Conservation (phyloP, 2,888 invertebrate genomes). For the Scaptodrosophila latifasciaeformis region DNA sequence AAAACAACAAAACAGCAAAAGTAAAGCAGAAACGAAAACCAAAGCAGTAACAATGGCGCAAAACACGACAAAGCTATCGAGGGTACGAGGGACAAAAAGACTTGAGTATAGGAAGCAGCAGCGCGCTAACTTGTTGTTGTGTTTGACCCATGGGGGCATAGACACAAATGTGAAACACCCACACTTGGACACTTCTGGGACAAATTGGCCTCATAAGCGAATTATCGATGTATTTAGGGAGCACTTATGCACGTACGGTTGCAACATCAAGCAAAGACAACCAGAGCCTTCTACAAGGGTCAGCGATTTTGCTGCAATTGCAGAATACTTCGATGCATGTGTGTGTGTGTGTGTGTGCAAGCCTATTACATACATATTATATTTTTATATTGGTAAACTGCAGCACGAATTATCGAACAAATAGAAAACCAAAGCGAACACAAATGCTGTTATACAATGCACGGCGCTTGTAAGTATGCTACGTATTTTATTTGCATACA, state of each 20-base stretch:
- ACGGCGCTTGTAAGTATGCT: constrained; percentile 29
- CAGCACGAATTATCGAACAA: not conserved
- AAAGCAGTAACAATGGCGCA: constrained; percentile 41
- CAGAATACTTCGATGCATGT: constrained; percentile 3
- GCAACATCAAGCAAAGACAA: constrained; percentile 19
- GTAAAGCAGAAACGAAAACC: constrained; percentile 32
- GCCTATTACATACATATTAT: not conserved
- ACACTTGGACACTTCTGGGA: constrained; percentile 8
- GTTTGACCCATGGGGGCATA: not conserved
- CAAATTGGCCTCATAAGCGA: constrained; percentile 58
- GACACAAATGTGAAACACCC: constrained; percentile 1
- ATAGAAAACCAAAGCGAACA: not conserved
- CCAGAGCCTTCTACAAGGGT: constrained; percentile 14
- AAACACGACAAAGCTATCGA: constrained; percentile 19
- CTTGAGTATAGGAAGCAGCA: not conserved
- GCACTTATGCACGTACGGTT: constrained; percentile 57
- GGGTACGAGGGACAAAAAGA: not conserved
- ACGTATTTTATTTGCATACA: not conserved
- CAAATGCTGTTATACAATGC: not conserved
- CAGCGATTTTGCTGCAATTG: constrained; percentile 24
- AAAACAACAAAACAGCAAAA: constrained; percentile 48
- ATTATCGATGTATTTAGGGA: constrained; percentile 64
- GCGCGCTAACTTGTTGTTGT: constrained; percentile 23
- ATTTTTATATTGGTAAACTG: not conserved
- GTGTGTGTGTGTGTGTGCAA: not conserved